phyloP scores from a whole-genome alignment of 2,113 vertebrate genomes.

The rat (Rattus norvegicus) region GRCr8 NC_086039.1:113530001-113530500 shows the following conservation, averaged over 20 bases:
- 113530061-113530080: background rate
- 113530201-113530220: background rate
- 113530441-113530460: background rate
- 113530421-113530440: background rate
- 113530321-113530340: background rate
- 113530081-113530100: background rate
- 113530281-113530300: constrained; percentile 13
- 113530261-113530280: constrained; percentile 17
- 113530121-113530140: background rate
- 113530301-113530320: background rate
- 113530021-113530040: background rate
- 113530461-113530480: background rate
- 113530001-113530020: constrained; percentile 7
- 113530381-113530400: background rate
- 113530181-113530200: background rate
- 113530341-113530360: background rate
- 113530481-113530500: background rate
- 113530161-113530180: background rate
- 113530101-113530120: background rate
- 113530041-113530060: constrained; percentile 17
- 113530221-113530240: constrained; percentile 32
- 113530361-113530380: background rate
- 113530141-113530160: background rate
- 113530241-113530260: background rate
- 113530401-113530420: background rate